Conservation (phyloP, 1,140 invertebrate genomes). For the Drosophila dunni region DNA sequence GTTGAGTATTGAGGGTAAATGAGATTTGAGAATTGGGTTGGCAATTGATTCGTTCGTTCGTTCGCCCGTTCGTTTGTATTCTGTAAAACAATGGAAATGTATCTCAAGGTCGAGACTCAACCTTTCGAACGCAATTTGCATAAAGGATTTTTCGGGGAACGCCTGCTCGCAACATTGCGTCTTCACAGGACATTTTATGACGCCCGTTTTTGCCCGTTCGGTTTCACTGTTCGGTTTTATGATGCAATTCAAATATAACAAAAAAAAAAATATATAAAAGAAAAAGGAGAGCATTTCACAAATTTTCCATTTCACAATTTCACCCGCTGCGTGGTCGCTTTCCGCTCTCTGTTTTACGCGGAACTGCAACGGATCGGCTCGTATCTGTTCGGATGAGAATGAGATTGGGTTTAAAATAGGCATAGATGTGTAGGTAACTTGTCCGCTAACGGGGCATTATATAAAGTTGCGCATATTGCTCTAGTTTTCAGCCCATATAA, state of each 20-base stretch:
- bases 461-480: slow-evolving; percentile 53
- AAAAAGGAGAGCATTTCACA: slow-evolving; percentile 38
- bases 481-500: background rate
- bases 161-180: slow-evolving; percentile 65
- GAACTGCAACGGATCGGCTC: slow-evolving; percentile 36
- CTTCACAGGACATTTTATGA: slow-evolving; percentile 40
- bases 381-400: slow-evolving; percentile 29
- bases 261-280: too few relatives aligned
- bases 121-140: slow-evolving; percentile 58
- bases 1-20: background rate
- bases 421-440: slow-evolving; percentile 34
- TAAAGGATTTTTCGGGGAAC: slow-evolving; percentile 63
- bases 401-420: background rate
- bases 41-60: slow-evolving; percentile 29
- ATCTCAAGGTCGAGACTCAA: slow-evolving; percentile 33
- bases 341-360: slow-evolving; percentile 24
- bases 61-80: slow-evolving; percentile 1
- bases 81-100: slow-evolving; percentile 22
- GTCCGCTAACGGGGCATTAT: slow-evolving; percentile 55
- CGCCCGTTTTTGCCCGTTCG: slow-evolving; percentile 2
- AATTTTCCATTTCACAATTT: slow-evolving; percentile 23
- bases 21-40: background rate
- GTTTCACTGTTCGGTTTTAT: slow-evolving; percentile 53
- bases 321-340: slow-evolving; percentile 54
- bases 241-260: slow-evolving; percentile 58